Conservation (phyloP, 1,140 invertebrate genomes). For the Caenorhabditis elegans region DNA sequence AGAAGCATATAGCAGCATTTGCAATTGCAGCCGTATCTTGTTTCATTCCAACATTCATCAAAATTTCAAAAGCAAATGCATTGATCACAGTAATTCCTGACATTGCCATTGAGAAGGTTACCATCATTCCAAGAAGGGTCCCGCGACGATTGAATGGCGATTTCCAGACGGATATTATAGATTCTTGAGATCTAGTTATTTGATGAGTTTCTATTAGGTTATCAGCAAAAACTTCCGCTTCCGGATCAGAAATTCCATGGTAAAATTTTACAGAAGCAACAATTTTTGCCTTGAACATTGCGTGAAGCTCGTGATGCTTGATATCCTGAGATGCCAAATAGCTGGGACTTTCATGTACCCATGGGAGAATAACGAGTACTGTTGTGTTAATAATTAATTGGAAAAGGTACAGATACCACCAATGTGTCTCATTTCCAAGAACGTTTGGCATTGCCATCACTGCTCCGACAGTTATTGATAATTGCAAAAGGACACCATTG, state of each 20-base stretch:
- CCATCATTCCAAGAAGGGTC: slow-evolving; percentile 8
- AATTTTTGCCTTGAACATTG: neutral
- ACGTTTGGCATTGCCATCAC: neutral
- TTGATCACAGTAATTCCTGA: slow-evolving; percentile 12
- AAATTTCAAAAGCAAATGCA: slow-evolving; percentile 9
- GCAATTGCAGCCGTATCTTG: neutral
- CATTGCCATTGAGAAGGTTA: neutral
- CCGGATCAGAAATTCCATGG: neutral
- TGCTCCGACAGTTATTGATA: neutral
- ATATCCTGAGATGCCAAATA: slow-evolving; percentile 2
- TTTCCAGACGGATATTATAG: neutral
- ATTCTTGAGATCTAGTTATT: neutral
- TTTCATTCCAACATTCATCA: slow-evolving; percentile 5
- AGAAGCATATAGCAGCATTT: neutral
- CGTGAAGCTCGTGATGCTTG: neutral
- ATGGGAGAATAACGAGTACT: neutral
- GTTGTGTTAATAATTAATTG: neutral
- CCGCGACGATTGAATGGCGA: neutral
- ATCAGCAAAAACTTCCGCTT: neutral
- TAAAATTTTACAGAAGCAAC: neutral
- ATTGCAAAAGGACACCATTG: neutral
- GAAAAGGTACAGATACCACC: slow-evolving; percentile 4
- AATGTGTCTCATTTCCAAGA: neutral
- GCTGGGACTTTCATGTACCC: neutral
- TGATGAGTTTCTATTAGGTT: neutral